A percentile compares a stretch with the other conserved stretches of the same genome.
These are phyloP conservation scores for Aproaerema taeniolella DNA, from an alignment of 2,888 invertebrate genomes.

Conservation along the genomic window DNA sequence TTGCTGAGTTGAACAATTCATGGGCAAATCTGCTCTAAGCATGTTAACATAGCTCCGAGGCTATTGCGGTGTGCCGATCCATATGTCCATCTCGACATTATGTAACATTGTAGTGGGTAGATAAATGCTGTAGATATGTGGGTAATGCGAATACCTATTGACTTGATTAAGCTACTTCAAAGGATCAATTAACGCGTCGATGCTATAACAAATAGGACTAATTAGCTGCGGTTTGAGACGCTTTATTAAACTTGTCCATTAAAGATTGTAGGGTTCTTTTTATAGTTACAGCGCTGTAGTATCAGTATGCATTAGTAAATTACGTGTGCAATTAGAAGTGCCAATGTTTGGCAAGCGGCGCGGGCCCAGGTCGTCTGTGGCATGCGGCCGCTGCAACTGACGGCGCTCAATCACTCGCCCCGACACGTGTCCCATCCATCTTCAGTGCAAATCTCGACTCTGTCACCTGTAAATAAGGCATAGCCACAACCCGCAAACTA, in stretches of 20 bases:
- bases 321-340: slow-evolving; percentile 61
- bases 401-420: slow-evolving; percentile 54
- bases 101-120: slow-evolving; percentile 18
- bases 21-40: slow-evolving; percentile 66
- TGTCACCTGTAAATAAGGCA: slow-evolving; percentile 35
- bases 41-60: slow-evolving; percentile 64
- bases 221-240: no score
- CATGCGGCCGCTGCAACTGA: slow-evolving; percentile 49
- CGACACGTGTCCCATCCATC: slow-evolving; percentile 31
- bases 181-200: slow-evolving; percentile 35
- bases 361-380: slow-evolving; percentile 52
- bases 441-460: slow-evolving; percentile 32
- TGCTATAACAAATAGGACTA: slow-evolving; percentile 24
- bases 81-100: slow-evolving; percentile 28
- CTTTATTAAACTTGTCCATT: no score
- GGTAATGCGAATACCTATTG: slow-evolving; percentile 18
- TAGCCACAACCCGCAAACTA: slow-evolving; percentile 29
- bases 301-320: slow-evolving; percentile 51
- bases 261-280: slow-evolving; percentile 26
- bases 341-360: slow-evolving; percentile 56
- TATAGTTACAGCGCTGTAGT: slow-evolving; percentile 23
- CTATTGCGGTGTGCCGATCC: slow-evolving; percentile 59
- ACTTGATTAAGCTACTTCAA: slow-evolving; percentile 35
- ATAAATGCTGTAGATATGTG: slow-evolving; percentile 19
- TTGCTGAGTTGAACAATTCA: slow-evolving; percentile 62